Evolutionary conservation across 2,888 invertebrate genomes (phyloP).

Genomic region (Phengaris arion): DNA sequence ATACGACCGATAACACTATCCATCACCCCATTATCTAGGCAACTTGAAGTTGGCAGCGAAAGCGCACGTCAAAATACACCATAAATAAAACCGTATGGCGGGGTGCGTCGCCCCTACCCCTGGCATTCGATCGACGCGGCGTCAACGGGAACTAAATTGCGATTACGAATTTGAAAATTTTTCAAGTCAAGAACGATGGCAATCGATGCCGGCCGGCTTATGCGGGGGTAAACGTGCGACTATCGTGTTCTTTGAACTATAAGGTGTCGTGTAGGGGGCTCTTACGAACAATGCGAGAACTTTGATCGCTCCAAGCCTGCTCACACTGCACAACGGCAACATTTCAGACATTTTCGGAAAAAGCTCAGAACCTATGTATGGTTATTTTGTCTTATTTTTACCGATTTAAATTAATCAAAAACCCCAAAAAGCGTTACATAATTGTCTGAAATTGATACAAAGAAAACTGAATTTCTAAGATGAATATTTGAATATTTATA

Average conservation of each 20-base stretch:
- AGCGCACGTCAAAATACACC: conserved; percentile 76
- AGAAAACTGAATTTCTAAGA: conserved; percentile 37
- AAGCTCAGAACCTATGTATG: background rate
- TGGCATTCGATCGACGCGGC: conserved; percentile 53
- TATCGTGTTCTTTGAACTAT: conserved; percentile 51
- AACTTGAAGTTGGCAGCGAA: conserved; percentile 72
- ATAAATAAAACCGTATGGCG: conserved; percentile 72
- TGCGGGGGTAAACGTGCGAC: conserved; percentile 52
- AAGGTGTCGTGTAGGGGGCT: conserved; percentile 47
- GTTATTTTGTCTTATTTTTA: background rate
- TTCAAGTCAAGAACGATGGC: conserved; percentile 46
- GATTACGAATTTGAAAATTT: conserved; percentile 49
- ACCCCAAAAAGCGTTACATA: background rate
- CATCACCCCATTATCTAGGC: conserved; percentile 75
- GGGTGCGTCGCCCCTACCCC: conserved; percentile 58
- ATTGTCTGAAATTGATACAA: background rate
- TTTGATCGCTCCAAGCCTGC: conserved; percentile 64
- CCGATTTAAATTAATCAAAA: background rate
- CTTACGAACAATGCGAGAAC: conserved; percentile 57
- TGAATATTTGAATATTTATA: conserved; percentile 52
- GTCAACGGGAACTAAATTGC: conserved; percentile 49
- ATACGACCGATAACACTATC: conserved; percentile 77
- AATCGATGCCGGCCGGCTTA: conserved; percentile 54
- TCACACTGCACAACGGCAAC: conserved; percentile 50
- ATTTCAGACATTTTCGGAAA: background rate